Conservation (phyloP, 2,113 vertebrate species). For the Melierax canorus region DNA sequence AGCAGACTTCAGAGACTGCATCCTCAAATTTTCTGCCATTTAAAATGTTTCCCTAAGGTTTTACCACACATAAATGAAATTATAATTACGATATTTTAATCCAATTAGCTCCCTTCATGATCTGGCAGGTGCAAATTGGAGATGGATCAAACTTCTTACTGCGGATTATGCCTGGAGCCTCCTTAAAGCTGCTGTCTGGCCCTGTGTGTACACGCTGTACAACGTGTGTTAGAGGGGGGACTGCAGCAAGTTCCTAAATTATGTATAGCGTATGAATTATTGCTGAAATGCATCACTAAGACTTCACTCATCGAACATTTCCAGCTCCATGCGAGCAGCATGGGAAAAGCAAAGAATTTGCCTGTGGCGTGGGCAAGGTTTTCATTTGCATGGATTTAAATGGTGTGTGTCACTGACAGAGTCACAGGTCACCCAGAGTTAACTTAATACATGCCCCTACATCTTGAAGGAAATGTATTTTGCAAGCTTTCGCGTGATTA, state of each 20-base stretch:
- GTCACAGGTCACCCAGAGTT: neutral
- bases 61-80: conserved; percentile 47
- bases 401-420: neutral
- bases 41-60: conserved; percentile 56
- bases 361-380: neutral
- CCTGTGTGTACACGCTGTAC: neutral
- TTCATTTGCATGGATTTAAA: neutral
- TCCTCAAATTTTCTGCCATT: conserved; percentile 52
- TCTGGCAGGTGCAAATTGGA: conserved; percentile 64
- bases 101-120: conserved; percentile 60
- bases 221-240: neutral
- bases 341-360: neutral
- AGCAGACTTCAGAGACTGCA: conserved; percentile 32
- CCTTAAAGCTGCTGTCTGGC: conserved; percentile 25
- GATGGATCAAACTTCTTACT: conserved; percentile 47
- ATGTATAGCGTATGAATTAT: conserved; percentile 54
- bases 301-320: neutral
- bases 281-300: conserved; percentile 44
- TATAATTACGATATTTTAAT: conserved; percentile 64
- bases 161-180: conserved; percentile 47
- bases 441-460: neutral
- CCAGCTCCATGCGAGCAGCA: neutral
- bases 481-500: conserved; percentile 20
- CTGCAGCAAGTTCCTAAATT: conserved; percentile 33
- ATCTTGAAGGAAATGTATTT: conserved; percentile 3